Base-by-base conservation (phyloP, 2,113 vertebrate species). In the Panurus biarmicus region DNA sequence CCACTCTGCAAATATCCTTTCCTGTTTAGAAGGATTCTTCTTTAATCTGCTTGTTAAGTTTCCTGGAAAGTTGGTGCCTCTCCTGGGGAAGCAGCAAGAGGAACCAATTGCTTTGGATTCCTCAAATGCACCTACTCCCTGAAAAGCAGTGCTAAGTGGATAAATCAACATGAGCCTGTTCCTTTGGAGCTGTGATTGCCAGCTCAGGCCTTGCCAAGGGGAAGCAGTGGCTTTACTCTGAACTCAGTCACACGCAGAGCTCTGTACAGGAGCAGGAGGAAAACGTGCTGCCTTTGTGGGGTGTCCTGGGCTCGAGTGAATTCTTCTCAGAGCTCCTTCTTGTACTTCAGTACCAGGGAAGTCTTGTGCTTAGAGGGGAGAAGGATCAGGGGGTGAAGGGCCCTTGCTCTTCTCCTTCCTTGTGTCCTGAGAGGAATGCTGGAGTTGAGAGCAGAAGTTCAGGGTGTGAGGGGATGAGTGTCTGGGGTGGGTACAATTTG, bases 21-120 rank as follows among this genome's bases (percentile, higher is more conserved):
- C 76, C 90, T 96, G 76, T 95, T 94, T 77, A 80, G 84, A 88
- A 85, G 71, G 76, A 71, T 90, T 86, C 66, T 89, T 65, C 50
- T 95, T 94, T 91, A 79, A 64, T 94, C 42, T 69, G 44, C 67
- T 75, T 84, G 53, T 71, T 87, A 61, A 80, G 67, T 70, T 93
- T 96, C 90, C 90, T 94, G 90, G 88, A 88, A 94, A 90, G 92
- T 45, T 84, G 65, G 56, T 90, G 83, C 38, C 36, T 90, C 45
- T 89, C 67, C 70, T 89, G 35, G 71, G 42, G 71, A 69, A 65
- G 36, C 57, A 94, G 66, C 91, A 77, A 88, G 85, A 92, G 82
- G 45, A 94, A 65, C 76, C 42, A 42, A 11, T 70, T 82, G 77
- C 4, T 2, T 73, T 88, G 88, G 33, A 74, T 88, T 95, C 92